Percentiles rank a stretch among this genome's conserved stretches.
Conservation (phyloP, 2,113 vertebrate genomes). For the Monopterus albus region DNA sequence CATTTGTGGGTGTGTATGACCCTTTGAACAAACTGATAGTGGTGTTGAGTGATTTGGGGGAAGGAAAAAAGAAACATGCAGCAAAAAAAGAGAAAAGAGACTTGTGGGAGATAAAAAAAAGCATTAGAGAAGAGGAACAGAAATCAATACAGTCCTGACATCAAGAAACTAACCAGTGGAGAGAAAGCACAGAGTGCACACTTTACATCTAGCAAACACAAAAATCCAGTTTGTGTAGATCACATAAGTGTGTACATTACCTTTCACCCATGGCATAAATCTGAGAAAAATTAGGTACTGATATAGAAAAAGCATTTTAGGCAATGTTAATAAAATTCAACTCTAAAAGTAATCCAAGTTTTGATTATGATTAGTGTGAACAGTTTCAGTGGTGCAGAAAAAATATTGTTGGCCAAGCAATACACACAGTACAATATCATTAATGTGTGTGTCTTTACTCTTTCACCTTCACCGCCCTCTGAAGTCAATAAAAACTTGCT, state of each 20-base stretch:
- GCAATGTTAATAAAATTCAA: neutral
- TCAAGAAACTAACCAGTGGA: neutral
- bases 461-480: slow-evolving; percentile 50
- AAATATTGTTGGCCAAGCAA: neutral
- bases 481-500: slow-evolving; percentile 39
- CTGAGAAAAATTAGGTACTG: neutral
- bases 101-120: slow-evolving; percentile 39
- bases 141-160: slow-evolving; percentile 6
- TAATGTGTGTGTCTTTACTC: neutral
- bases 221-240: neutral
- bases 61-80: slow-evolving; percentile 35
- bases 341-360: neutral
- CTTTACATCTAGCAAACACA: slow-evolving; percentile 2
- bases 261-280: neutral
- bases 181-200: slow-evolving; percentile 19
- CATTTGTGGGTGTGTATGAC: slow-evolving; percentile 62
- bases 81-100: slow-evolving; percentile 35
- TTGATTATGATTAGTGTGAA: neutral
- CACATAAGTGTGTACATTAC: neutral
- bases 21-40: slow-evolving; percentile 39
- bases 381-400: neutral
- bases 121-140: slow-evolving; percentile 23
- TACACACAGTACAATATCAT: neutral
- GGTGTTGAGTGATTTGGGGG: slow-evolving; percentile 38
- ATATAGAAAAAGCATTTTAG: neutral